Evolutionary conservation across 2,888 invertebrate genomes (phyloP), one percentile per base, ranked within the genome.

Genomic region (Eulithis prunata): DNA sequence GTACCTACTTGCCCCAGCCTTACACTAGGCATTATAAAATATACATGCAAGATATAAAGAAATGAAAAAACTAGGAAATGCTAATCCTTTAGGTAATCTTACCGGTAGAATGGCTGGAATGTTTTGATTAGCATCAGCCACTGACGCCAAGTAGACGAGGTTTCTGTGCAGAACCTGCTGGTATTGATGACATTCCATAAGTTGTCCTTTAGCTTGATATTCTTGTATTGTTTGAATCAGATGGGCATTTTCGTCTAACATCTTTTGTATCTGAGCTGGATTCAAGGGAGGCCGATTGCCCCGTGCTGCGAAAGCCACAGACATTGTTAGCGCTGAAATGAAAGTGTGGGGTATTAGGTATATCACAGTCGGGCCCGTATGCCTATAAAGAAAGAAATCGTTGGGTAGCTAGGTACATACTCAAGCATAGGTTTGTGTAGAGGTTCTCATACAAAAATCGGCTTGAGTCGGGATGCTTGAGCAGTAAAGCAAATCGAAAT

Each of bases 181-280:
- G 87, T 98, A 98, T 93, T 98, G 98, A 86, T 97, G 95, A 83
- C 98, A 98, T 93, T 99, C 99, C 89, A 97, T 96, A 21, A 96
- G 94, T 87, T 98, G 98, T 68, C 99, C 99, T 94, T 98, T 98
- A 73, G 96, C 97, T 91, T 99, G 99, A 90, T 96, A 99, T 78
- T 99, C 99, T 87, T 98, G 97, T 82, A 99, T 99, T 8, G 98
- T 98, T 93, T 99, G 98, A 79, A 99, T 99, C 53, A 99, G 94
- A 85, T 98, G 98, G 77, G 97, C 97, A 88, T 99, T 99, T 91
- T 99, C 99, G 93, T 99, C 99, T 68, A 99, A 94, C 95, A 99
- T 96, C 95, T 99, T 98, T 87, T 98, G 98, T 79, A 98, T 97
- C 89, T 97, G 97, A 57, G 96, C 96, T 68, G 97, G 96, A 85